Conservation (phyloP, 2,888 invertebrate genomes). For the Allophyes oxyacanthae region DNA sequence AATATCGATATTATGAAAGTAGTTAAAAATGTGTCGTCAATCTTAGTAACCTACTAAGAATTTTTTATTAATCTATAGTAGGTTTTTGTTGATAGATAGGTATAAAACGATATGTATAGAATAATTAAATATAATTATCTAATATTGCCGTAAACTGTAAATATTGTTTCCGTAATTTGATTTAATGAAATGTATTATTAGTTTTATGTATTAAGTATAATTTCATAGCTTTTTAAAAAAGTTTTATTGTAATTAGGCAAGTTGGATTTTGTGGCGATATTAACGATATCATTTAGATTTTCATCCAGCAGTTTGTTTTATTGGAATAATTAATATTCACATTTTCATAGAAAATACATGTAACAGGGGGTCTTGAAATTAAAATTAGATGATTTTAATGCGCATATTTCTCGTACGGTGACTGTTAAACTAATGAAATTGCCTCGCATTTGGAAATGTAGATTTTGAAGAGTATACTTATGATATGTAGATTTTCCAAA, state of each 20-base stretch:
- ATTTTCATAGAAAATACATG: slow-evolving; percentile 74
- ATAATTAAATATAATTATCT: slow-evolving; percentile 72
- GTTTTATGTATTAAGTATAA: slow-evolving; percentile 76
- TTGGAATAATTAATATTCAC: slow-evolving; percentile 58
- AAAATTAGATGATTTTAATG: slow-evolving; percentile 60
- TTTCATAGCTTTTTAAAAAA: slow-evolving; percentile 82
- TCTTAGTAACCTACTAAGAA: slow-evolving; percentile 83
- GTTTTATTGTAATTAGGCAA: slow-evolving; percentile 74
- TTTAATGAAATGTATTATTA: slow-evolving; percentile 86
- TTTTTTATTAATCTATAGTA: slow-evolving; percentile 79
- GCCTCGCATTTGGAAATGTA: slow-evolving; percentile 89
- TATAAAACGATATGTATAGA: slow-evolving; percentile 86
- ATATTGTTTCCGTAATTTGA: slow-evolving; percentile 87
- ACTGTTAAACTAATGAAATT: slow-evolving; percentile 85
- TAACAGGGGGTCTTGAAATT: slow-evolving; percentile 83
- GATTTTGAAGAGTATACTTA: slow-evolving; percentile 85
- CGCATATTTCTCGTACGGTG: slow-evolving; percentile 76
- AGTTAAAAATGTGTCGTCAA: slow-evolving; percentile 84
- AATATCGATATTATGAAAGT: slow-evolving; percentile 83
- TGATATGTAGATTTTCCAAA: slow-evolving; percentile 80
- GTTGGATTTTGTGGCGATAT: slow-evolving; percentile 86
- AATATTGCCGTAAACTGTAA: slow-evolving; percentile 83
- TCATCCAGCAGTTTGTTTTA: slow-evolving; percentile 57
- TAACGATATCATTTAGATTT: slow-evolving; percentile 66
- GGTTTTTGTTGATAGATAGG: slow-evolving; percentile 87